These are phyloP conservation scores for Dendrolimus punctatus DNA, from an alignment of 1,140 invertebrate genomes.

Conservation along the genomic window DNA sequence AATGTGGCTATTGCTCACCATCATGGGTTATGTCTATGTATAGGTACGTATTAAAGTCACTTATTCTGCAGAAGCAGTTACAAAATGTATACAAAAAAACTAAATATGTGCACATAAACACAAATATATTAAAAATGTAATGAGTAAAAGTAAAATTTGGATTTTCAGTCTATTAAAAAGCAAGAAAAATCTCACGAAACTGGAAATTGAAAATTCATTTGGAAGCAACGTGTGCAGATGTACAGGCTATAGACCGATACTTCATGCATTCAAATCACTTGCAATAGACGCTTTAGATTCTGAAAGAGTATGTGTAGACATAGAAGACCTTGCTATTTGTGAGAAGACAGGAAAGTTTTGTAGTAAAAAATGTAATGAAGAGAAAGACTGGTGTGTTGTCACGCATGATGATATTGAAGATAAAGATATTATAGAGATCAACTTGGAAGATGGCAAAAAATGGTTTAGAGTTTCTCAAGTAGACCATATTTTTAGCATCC, in stretches of 20 bases:
- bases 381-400: constrained; percentile 28
- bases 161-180: constrained; percentile 45
- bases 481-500: constrained; percentile 65
- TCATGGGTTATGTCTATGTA: constrained; percentile 74
- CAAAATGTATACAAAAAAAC: too few relatives aligned
- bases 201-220: constrained; percentile 78
- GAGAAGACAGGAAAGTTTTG: constrained; percentile 41
- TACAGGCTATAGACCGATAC: constrained; percentile 56
- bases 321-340: constrained; percentile 47
- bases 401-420: constrained; percentile 20
- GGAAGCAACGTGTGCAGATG: constrained; percentile 30
- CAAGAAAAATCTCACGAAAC: constrained; percentile 66
- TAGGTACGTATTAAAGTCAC: constrained; percentile 48
- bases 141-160: background rate
- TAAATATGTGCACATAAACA: too few relatives aligned
- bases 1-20: constrained; percentile 21
- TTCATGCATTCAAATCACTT: constrained; percentile 64
- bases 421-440: constrained; percentile 2
- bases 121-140: too few relatives aligned
- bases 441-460: constrained; percentile 28
- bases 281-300: background rate
- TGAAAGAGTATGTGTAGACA: constrained; percentile 22
- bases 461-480: constrained; percentile 66
- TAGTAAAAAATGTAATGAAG: constrained; percentile 17
- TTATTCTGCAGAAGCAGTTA: too few relatives aligned